Conservation (phyloP, 2,888 invertebrate species). For the Fragum sueziense region DNA sequence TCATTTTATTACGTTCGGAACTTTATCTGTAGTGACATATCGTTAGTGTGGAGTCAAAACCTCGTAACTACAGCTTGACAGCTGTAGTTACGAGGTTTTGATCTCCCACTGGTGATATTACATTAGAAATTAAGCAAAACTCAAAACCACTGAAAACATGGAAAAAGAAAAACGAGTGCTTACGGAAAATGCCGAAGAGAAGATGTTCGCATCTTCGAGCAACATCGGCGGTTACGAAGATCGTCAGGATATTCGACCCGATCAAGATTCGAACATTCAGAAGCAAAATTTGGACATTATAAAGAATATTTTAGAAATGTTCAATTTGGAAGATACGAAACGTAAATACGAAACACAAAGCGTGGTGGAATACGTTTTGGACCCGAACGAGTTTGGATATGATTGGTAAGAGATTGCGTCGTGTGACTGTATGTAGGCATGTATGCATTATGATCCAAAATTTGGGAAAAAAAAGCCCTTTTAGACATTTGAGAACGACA, state of each 20-base stretch:
- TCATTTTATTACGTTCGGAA: background rate
- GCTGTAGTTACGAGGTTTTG: too few species aligned
- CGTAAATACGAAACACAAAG: constrained; percentile 56
- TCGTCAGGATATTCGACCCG: background rate
- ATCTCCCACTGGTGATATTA: too few species aligned
- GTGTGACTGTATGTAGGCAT: too few species aligned
- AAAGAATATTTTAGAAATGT: constrained; percentile 54
- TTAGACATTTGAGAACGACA: too few species aligned
- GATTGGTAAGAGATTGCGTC: constrained; percentile 65
- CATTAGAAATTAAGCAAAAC: too few species aligned
- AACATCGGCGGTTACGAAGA: constrained; percentile 33
- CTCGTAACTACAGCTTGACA: background rate
- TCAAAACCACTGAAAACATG: background rate
- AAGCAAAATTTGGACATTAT: constrained; percentile 53
- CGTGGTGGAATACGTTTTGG: constrained; percentile 57
- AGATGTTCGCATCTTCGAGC: constrained; percentile 44
- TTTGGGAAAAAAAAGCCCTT: too few species aligned
- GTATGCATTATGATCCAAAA: too few species aligned
- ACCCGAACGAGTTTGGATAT: constrained; percentile 61
- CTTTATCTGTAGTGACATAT: background rate
- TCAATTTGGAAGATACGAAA: constrained; percentile 60
- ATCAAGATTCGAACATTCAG: constrained; percentile 44
- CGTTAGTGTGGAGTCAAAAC: background rate
- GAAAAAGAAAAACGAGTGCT: constrained; percentile 13
- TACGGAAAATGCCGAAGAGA: constrained; percentile 21